Base-by-base conservation (phyloP, 2,888 invertebrate genomes). In the Apotomis turbidana region DNA sequence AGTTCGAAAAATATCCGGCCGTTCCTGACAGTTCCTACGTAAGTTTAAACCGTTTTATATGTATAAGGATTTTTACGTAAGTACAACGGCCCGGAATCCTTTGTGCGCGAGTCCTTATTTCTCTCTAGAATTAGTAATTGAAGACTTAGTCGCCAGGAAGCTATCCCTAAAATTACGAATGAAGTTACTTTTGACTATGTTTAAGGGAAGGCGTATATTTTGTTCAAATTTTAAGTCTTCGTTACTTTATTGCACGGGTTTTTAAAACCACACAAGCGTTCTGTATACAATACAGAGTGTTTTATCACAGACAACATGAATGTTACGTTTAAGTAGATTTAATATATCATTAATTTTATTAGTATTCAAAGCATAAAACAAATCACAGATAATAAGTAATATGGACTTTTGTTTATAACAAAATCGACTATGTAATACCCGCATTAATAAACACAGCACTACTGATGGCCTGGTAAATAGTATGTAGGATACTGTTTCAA, bases 231-330 rank as follows among this genome's bases (percentile, higher is more conserved):
- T 55, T 15, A 71, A 71, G 61, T 71, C 71, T 71, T 55, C 13
- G 9, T 62, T 60, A 57, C 38, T 44, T 51, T 71, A 71, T 62
- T 67, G 67, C 61, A 44, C 38, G 5, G 71, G 71, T 67, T 71
- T 71, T 57, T 12, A 13, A 61, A 71, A 68, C 71, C 71, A 41
- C 61, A 51, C 57, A 71, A 68, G 67, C 57, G 67, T 71, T 68
- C 36, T 62, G 67, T 71, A 68, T 68, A 62, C 46, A 62, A 68
- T 71, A 68, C 71, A 71, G 67, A 71, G 71, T 71, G 71, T 71
- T 71, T 71, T 68, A 62, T 71, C 71, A 71, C 71, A 71, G 71
- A 67, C 67, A 69, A 57, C 13, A 51, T 61, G 57, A 61, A 71
- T 67, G 61, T 44, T 58, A 70, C 10, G 49, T 61, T 61, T 59